A percentile compares a stretch with the other conserved stretches of the same genome.
Conservation (phyloP, 2,888 invertebrate genomes). For the Galerucella pusilla region DNA sequence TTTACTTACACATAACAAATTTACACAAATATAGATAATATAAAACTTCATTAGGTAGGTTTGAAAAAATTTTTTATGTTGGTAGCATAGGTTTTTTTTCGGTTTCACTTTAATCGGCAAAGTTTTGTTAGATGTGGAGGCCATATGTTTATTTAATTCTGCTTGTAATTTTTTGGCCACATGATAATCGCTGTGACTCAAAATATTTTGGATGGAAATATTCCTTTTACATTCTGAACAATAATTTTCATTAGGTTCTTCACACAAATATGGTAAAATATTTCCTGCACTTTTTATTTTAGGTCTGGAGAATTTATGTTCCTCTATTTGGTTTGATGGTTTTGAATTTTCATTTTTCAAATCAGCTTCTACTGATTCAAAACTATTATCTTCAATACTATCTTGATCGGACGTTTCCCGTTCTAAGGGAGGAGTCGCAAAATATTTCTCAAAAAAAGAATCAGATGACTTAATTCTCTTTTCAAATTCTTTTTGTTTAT, state of each 20-base stretch:
- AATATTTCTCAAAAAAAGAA: slow-evolving; percentile 56
- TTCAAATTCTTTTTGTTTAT: slow-evolving; percentile 21
- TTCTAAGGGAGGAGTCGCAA: slow-evolving; percentile 38
- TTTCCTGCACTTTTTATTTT: slow-evolving; percentile 32
- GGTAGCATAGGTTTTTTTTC: slow-evolving; percentile 14
- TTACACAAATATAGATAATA: slow-evolving; percentile 1
- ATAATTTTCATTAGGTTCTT: slow-evolving; percentile 34
- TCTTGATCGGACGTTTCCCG: not conserved
- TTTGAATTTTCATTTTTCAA: too few species aligned
- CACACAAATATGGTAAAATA: slow-evolving; percentile 50
- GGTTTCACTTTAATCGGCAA: slow-evolving; percentile 18
- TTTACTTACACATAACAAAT: slow-evolving; percentile 1
- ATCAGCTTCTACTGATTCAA: not conserved
- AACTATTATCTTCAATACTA: not conserved
- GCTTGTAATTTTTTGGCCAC: slow-evolving; percentile 81
- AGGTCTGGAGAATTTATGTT: not conserved
- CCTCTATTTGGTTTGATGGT: not conserved
- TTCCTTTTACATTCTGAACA: slow-evolving; percentile 27
- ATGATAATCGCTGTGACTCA: slow-evolving; percentile 85
- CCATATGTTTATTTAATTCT: slow-evolving; percentile 67
- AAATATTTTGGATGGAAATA: slow-evolving; percentile 66
- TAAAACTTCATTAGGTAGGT: slow-evolving; percentile 2
- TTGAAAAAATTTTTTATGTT: slow-evolving; percentile 31
- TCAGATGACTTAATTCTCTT: slow-evolving; percentile 28
- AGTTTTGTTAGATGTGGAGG: not conserved